These are phyloP conservation scores for Hypotaenidia philippensis DNA, from an alignment of 2,797 vertebrate genomes.

Conservation along the genomic window DNA sequence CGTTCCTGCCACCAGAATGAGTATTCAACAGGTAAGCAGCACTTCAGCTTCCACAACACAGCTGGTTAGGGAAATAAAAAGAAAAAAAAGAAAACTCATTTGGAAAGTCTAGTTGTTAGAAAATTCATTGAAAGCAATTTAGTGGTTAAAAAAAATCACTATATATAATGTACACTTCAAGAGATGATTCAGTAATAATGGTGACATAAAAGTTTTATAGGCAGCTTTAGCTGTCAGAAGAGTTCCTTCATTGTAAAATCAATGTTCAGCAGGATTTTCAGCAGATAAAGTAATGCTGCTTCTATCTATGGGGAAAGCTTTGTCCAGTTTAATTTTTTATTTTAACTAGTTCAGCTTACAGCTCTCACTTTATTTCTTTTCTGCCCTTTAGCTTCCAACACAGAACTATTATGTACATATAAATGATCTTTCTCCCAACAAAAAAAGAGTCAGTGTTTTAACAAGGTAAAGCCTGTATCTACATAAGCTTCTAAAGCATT, in stretches of 20 bases:
- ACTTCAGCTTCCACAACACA: background rate
- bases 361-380: background rate
- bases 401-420: background rate
- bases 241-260: conserved; percentile 56
- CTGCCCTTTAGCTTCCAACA: background rate
- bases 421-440: background rate
- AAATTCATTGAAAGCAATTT: conserved; percentile 23
- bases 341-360: background rate
- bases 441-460: background rate
- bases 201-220: conserved; percentile 70
- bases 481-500: background rate
- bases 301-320: background rate
- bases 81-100: background rate
- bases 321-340: conserved; percentile 12
- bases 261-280: conserved; percentile 32
- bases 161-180: conserved; percentile 37
- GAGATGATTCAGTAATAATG: conserved; percentile 37
- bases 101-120: background rate
- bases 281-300: background rate
- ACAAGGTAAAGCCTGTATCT: background rate
- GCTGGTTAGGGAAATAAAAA: background rate
- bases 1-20: background rate
- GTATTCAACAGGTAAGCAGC: background rate
- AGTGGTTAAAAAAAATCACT: conserved; percentile 32
- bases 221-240: conserved; percentile 48